Percentiles rank a stretch among this genome's conserved stretches.
These are phyloP conservation scores for Drosophila neocordata DNA, from an alignment of 1,140 invertebrate genomes.

Conservation along the genomic window DNA sequence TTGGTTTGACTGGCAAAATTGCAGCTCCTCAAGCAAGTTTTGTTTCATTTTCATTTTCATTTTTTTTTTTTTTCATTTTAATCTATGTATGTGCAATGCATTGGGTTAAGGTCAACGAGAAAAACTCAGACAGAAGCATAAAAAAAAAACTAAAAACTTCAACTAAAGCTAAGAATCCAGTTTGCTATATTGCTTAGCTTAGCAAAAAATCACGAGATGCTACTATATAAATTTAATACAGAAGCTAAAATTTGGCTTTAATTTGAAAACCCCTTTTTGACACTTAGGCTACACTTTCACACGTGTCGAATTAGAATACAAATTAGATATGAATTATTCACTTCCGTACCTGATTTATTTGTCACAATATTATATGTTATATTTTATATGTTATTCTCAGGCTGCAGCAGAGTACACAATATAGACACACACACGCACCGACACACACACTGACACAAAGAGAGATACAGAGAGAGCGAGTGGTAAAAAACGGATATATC, in stretches of 20 bases:
- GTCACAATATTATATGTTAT: neutral
- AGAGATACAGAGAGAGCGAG: no score
- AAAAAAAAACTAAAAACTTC: neutral
- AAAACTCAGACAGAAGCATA: slow-evolving; percentile 59
- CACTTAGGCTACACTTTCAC: slow-evolving; percentile 58
- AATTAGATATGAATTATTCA: slow-evolving; percentile 17
- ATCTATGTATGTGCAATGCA: slow-evolving; percentile 71
- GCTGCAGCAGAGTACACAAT: slow-evolving; percentile 7
- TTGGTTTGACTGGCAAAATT: slow-evolving; percentile 76
- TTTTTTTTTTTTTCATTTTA: slow-evolving; percentile 1
- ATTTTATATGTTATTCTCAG: no score
- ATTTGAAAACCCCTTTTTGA: no score
- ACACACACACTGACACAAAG: slow-evolving; percentile 33
- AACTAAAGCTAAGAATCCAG: slow-evolving; percentile 8
- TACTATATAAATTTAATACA: no score
- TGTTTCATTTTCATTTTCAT: slow-evolving; percentile 51
- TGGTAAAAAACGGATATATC: slow-evolving; percentile 18
- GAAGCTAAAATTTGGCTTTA: no score
- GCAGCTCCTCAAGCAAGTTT: slow-evolving; percentile 77
- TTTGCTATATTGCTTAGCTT: neutral
- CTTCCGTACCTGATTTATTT: slow-evolving; percentile 72
- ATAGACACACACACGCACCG: slow-evolving; percentile 21
- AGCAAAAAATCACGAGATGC: neutral
- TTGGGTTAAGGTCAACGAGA: slow-evolving; percentile 82
- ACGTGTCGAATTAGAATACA: neutral